Evolutionary conservation across 2,797 vertebrate genomes (phyloP).

Genomic region (Myiotriccus ornatus): DNA sequence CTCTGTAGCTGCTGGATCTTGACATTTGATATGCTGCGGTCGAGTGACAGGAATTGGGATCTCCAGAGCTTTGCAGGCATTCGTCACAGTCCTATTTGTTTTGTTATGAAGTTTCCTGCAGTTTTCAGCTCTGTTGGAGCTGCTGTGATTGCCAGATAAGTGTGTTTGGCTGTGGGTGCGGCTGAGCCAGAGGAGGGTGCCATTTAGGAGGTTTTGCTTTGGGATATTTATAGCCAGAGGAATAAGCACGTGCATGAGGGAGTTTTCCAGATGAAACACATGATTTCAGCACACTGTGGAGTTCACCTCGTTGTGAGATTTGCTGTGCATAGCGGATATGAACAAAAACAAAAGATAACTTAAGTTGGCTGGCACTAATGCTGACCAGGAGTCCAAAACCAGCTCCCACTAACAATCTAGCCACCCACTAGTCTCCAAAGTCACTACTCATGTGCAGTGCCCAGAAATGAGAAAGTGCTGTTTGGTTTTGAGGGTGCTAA

Average conservation of each 20-base stretch:
- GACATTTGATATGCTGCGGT: not conserved
- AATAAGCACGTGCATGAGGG: slow-evolving; percentile 1
- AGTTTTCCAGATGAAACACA: slow-evolving; percentile 38
- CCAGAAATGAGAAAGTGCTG: not conserved
- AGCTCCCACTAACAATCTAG: not conserved
- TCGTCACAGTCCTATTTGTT: slow-evolving; percentile 10
- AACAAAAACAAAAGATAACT: slow-evolving; percentile 26
- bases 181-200: slow-evolving; percentile 51
- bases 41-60: slow-evolving; percentile 30
- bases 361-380: not conserved
- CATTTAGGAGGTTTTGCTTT: slow-evolving; percentile 42
- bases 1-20: not conserved
- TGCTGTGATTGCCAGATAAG: slow-evolving; percentile 38
- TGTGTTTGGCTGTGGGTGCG: slow-evolving; percentile 25
- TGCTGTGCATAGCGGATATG: not conserved
- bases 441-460: not conserved
- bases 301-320: not conserved
- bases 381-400: not conserved
- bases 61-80: slow-evolving; percentile 2
- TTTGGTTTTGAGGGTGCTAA: not conserved
- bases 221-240: slow-evolving; percentile 56
- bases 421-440: not conserved
- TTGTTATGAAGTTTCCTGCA: slow-evolving; percentile 54
- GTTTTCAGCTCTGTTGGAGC: slow-evolving; percentile 4
- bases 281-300: not conserved